Evolutionary conservation across 2,888 invertebrate species (phyloP).

Genomic region (Gonocerus acuteangulatus): DNA sequence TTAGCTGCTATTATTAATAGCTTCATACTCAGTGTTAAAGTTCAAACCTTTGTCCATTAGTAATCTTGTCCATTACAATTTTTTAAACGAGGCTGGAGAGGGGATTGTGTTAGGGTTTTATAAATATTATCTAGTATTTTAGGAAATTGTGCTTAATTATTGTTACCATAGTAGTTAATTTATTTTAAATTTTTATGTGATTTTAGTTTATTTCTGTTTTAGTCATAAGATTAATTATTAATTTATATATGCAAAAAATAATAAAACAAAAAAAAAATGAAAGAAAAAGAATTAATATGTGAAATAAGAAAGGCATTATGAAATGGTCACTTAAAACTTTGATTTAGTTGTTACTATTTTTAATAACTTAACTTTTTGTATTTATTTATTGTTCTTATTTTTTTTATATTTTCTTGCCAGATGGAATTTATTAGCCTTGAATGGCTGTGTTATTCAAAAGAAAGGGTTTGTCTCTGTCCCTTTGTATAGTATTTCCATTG

Average conservation of each 20-base stretch:
- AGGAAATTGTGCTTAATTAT: constrained; percentile 18
- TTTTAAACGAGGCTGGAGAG: constrained; percentile 1
- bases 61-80: constrained; percentile 5
- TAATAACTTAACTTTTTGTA: constrained; percentile 3
- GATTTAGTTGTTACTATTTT: constrained; percentile 6
- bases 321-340: constrained; percentile 6
- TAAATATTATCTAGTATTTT: constrained; percentile 10
- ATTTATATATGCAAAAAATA: constrained; percentile 5
- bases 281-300: too few relatives aligned
- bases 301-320: too few relatives aligned
- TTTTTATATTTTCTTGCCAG: neutral
- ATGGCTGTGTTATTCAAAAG: too few relatives aligned
- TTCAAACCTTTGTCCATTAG: neutral
- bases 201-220: neutral
- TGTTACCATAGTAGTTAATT: constrained; percentile 22
- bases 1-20: too few relatives aligned
- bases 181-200: constrained; percentile 11
- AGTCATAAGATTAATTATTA: constrained; percentile 5
- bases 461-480: too few relatives aligned
- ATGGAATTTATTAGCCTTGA: too few relatives aligned
- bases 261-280: neutral
- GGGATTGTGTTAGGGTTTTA: constrained; percentile 5
- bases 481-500: neutral
- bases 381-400: neutral
- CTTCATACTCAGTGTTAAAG: neutral